phyloP scores from a whole-genome alignment of 64 coral and sea anemone species.

The Actinia equina region DNA sequence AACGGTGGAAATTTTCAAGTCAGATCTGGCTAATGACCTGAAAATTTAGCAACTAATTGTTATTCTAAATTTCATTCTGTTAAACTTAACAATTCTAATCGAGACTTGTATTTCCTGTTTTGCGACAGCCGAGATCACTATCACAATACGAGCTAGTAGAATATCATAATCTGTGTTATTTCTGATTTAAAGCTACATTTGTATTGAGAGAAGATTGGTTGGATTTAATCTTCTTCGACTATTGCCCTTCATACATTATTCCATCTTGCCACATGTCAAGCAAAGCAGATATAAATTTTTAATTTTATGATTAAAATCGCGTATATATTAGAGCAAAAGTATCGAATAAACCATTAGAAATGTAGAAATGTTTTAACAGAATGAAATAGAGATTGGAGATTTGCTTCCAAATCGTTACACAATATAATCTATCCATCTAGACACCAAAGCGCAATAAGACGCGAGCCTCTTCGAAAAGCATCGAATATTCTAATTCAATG shows the following conservation, averaged over 20 bases:
- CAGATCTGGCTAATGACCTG: not conserved
- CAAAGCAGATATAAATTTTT: slow-evolving; percentile 94
- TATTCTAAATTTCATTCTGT: slow-evolving; percentile 13
- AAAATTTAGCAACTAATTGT: slow-evolving; percentile 16
- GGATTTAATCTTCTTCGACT: slow-evolving; percentile 20
- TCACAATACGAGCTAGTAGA: not conserved
- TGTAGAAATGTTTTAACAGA: not conserved
- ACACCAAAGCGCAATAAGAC: not conserved
- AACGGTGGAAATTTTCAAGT: not conserved
- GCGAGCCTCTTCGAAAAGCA: not conserved
- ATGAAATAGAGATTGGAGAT: not conserved
- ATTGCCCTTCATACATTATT: slow-evolving; percentile 87
- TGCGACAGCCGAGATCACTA: slow-evolving; percentile 5
- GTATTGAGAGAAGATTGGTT: slow-evolving; percentile 11
- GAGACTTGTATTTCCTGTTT: not conserved
- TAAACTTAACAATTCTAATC: slow-evolving; percentile 27
- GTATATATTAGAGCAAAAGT: slow-evolving; percentile 29
- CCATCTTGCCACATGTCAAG: slow-evolving; percentile 92
- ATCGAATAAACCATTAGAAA: not conserved
- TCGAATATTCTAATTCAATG: slow-evolving; percentile 1
- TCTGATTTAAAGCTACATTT: slow-evolving; percentile 2
- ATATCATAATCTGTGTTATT: not conserved
- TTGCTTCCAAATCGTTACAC: not conserved
- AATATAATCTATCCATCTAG: not conserved
- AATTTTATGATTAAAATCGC: slow-evolving; percentile 40